These are phyloP conservation scores for Eupithecia abbreviata DNA, from an alignment of 2,888 invertebrate species.

Conservation along the genomic window DNA sequence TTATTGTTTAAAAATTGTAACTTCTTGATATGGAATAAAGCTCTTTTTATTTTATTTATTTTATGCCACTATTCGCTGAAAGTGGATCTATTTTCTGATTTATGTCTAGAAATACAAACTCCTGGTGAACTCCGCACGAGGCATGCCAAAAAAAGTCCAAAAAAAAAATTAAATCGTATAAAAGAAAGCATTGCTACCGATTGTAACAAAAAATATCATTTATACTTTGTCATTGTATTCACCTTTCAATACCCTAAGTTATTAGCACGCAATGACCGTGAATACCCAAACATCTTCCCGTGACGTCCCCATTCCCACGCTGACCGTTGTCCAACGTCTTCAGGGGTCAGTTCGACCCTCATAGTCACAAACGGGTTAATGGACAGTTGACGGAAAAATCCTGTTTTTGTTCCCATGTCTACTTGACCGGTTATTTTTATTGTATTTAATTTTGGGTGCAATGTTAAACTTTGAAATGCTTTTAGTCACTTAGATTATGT, in stretches of 20 bases:
- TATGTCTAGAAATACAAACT: neutral
- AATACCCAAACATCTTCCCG: conserved; percentile 29
- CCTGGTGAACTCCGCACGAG: neutral
- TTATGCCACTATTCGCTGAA: too few species aligned
- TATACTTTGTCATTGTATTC: neutral
- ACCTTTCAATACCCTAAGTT: neutral
- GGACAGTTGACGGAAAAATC: conserved; percentile 43
- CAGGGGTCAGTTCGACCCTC: conserved; percentile 41
- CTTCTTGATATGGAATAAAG: too few species aligned
- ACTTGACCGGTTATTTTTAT: conserved; percentile 6
- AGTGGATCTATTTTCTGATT: too few species aligned
- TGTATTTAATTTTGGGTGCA: neutral
- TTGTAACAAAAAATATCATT: neutral
- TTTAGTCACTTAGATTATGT: neutral
- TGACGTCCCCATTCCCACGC: conserved; percentile 42
- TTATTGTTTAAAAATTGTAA: too few species aligned
- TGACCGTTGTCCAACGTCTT: conserved; percentile 45
- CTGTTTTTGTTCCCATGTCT: conserved; percentile 45
- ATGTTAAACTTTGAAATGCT: neutral
- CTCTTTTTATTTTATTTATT: too few species aligned
- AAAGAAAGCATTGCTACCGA: neutral
- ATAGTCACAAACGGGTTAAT: conserved; percentile 41
- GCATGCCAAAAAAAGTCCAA: neutral
- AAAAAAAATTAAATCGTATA: neutral
- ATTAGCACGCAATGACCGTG: conserved; percentile 37